phyloP scores from a whole-genome alignment of 2,797 vertebrate species.

The Rhynchotus rufescens region DNA sequence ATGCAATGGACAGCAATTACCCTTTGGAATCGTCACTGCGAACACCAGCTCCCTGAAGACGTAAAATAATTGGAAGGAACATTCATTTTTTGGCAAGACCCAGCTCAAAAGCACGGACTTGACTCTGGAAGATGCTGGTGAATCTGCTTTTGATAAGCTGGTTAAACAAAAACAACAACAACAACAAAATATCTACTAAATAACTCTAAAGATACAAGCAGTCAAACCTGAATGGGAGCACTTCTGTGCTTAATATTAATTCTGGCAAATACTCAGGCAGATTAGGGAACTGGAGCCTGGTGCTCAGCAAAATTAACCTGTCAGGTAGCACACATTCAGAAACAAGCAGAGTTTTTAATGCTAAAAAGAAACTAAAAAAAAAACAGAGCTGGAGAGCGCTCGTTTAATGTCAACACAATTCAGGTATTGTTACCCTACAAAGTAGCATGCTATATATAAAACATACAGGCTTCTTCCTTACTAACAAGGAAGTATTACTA shows the following conservation, averaged over 20 bases:
- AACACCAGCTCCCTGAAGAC: background rate
- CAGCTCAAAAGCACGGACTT: background rate
- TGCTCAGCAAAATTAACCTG: background rate
- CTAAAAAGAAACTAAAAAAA: background rate
- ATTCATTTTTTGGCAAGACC: background rate
- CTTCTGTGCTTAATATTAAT: background rate
- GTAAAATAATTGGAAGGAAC: background rate
- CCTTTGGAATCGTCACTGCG: background rate
- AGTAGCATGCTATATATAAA: slow-evolving; percentile 22
- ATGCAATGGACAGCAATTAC: background rate
- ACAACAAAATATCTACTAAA: background rate
- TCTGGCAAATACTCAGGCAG: background rate
- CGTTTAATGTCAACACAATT: background rate
- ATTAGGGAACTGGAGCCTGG: background rate
- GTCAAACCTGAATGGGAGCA: background rate
- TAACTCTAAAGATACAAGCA: background rate
- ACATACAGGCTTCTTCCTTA: slow-evolving; percentile 12
- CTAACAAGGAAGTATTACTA: background rate
- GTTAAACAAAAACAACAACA: background rate
- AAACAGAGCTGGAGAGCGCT: background rate
- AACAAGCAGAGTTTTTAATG: background rate
- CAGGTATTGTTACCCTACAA: background rate
- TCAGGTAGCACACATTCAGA: background rate
- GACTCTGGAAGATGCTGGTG: background rate
- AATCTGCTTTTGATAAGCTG: background rate